Base-by-base conservation (phyloP, 2,113 vertebrate genomes). In the Equus przewalskii region DNA sequence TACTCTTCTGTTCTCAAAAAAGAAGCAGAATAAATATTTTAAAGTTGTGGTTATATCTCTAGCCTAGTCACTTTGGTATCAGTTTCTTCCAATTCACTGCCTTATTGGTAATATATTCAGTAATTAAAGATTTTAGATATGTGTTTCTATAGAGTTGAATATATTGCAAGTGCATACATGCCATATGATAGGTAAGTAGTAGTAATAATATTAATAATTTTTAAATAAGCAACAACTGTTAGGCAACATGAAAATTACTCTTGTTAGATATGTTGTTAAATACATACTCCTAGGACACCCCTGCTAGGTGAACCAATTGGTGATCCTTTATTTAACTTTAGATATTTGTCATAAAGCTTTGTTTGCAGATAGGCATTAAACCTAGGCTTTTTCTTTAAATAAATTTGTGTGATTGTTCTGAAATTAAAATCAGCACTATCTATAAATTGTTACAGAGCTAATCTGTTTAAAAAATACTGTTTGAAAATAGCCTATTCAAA, bases 321-420 rank as follows among this genome's bases (percentile, higher is more conserved):
- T 96, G n/a, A 82, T 83, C 26, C 72, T 89, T 97, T 93, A 44
- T 64, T 95, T 97, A 60, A 56, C 30, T 91, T 76, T 41, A 64
- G 15, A 54, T 94, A 41, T 56, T 51, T 94, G 26, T 41, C 16
- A 73, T 64, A n/a, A 79, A 75, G 13, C 12, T 94, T 86, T 92
- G 54, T 93, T 87, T 94, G 18, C 16, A 69, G 36, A 60, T 82
- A 76, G 36, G 51, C 41, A 44, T 94, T 96, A 73, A 83, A 36
- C 15, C 33, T 80, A 0, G 78, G 33, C 5, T 89, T 96, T 91
- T 82, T 19, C 21, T 89, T 92, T 30, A 75, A 83, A 64, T 54
- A 28, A 58, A 65, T 65, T 64, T 87, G 3, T 30, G 5, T 88
- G 51, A 56, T 58, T 85, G n/a, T 95, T 85, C 16, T 89, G 13